phyloP scores from a whole-genome alignment of 2,888 invertebrate species.

The Xanthia togata region DNA sequence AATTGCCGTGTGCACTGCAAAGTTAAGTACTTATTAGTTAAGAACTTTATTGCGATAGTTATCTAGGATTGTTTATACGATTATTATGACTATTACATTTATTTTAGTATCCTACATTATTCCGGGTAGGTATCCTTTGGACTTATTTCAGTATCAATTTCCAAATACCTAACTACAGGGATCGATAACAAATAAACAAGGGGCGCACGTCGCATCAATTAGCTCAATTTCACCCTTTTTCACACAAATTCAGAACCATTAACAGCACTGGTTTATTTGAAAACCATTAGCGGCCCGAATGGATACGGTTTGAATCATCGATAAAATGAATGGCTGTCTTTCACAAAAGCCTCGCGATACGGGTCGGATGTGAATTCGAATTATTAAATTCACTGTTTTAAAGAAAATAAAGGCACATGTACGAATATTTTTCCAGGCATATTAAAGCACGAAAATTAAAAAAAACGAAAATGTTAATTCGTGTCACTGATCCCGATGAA shows the following conservation, averaged over 20 bases:
- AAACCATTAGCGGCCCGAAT: conserved; percentile 84
- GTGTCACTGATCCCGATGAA: conserved; percentile 60
- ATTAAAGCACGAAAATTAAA: conserved; percentile 11
- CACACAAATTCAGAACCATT: conserved; percentile 80
- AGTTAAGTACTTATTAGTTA: conserved; percentile 37
- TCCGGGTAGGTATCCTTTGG: not conserved
- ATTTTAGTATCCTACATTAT: not conserved
- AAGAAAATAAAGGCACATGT: conserved; percentile 62
- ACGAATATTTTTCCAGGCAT: conserved; percentile 33
- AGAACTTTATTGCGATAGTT: conserved; percentile 38
- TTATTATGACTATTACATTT: conserved; percentile 11
- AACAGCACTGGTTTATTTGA: conserved; percentile 84
- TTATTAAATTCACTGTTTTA: conserved; percentile 72
- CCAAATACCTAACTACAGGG: conserved; percentile 11
- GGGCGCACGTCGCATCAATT: conserved; percentile 75
- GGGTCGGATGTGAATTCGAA: conserved; percentile 75
- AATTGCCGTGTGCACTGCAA: conserved; percentile 32
- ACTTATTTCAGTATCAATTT: conserved; percentile 2
- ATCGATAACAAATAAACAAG: conserved; percentile 59
- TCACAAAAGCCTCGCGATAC: conserved; percentile 75
- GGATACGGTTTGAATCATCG: conserved; percentile 81
- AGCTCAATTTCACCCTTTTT: conserved; percentile 77
- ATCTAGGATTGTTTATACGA: conserved; percentile 33
- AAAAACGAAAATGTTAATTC: conserved; percentile 48
- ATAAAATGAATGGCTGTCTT: conserved; percentile 82